A percentile compares a stretch with the other conserved stretches of the same genome.
phyloP scores from a whole-genome alignment of 2,888 invertebrate species.

The Caenorhabditis sulstoni region DNA sequence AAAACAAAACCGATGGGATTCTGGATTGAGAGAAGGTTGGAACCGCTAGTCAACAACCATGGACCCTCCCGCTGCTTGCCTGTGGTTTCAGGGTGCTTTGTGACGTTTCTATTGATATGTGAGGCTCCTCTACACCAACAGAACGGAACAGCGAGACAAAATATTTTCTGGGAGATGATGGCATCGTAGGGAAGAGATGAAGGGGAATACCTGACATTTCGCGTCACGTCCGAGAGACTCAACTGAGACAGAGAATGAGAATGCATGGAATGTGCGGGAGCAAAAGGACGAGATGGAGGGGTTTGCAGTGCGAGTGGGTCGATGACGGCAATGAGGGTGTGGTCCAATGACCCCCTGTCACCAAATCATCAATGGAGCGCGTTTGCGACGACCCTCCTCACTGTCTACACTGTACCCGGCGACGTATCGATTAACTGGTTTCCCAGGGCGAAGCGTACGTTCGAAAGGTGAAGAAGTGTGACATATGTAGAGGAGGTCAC shows the following conservation, averaged over 20 bases:
- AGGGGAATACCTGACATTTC: not conserved
- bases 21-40: not conserved
- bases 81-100: constrained; percentile 22
- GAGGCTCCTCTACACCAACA: not conserved
- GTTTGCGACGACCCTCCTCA: not conserved
- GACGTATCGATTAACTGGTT: not conserved
- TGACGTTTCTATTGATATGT: constrained; percentile 25
- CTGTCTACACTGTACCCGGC: constrained; percentile 16
- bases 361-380: constrained; percentile 16
- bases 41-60: constrained; percentile 7
- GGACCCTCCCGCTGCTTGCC: not conserved
- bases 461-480: too few relatives aligned
- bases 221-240: too few relatives aligned
- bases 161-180: constrained; percentile 1
- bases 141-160: not conserved
- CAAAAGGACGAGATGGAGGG: too few relatives aligned
- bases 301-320: too few relatives aligned
- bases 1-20: not conserved
- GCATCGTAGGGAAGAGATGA: not conserved
- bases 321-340: too few relatives aligned
- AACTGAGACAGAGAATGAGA: not conserved
- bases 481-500: too few relatives aligned
- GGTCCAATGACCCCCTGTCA: not conserved
- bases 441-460: too few relatives aligned
- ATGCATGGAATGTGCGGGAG: constrained; percentile 7